Conservation (phyloP, 2,113 vertebrate genomes). For the Dicerorhinus sumatrensis region DNA sequence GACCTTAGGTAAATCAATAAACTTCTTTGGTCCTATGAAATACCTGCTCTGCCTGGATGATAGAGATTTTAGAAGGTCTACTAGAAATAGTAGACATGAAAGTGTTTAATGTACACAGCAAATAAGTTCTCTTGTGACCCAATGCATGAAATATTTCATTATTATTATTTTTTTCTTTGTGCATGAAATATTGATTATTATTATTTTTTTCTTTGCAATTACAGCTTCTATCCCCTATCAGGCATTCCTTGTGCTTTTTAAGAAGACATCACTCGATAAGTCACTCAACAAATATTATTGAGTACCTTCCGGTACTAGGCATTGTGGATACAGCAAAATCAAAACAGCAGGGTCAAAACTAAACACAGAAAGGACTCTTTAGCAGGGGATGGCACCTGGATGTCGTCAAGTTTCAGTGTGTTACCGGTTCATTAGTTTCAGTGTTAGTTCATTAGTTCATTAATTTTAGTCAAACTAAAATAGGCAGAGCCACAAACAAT, state of each 20-base stretch:
- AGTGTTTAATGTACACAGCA: not conserved
- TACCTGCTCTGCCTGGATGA: not conserved
- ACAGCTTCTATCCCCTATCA: not conserved
- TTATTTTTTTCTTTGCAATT: not conserved
- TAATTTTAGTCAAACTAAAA: not conserved
- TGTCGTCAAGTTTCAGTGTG: not conserved
- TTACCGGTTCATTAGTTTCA: not conserved
- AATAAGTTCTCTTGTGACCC: not conserved
- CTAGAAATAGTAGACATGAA: not conserved
- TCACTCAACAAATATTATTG: not conserved
- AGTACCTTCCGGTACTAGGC: not conserved
- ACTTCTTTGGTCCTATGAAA: not conserved
- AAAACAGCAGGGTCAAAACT: not conserved
- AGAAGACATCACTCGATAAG: not conserved
- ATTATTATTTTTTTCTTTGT: not conserved
- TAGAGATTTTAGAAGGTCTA: not conserved
- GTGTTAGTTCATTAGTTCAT: not conserved
- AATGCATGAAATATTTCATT: not conserved
- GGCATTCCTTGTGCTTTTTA: not conserved
- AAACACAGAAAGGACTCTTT: not conserved
- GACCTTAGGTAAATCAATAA: not conserved
- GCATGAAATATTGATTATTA: not conserved
- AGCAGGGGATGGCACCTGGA: not conserved
- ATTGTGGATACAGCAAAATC: not conserved
- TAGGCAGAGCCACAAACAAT: not conserved